Evolutionary conservation across 2,888 invertebrate genomes (phyloP), one percentile per base, ranked within the genome.

Genomic region (Pyrocoelia pectoralis): DNA sequence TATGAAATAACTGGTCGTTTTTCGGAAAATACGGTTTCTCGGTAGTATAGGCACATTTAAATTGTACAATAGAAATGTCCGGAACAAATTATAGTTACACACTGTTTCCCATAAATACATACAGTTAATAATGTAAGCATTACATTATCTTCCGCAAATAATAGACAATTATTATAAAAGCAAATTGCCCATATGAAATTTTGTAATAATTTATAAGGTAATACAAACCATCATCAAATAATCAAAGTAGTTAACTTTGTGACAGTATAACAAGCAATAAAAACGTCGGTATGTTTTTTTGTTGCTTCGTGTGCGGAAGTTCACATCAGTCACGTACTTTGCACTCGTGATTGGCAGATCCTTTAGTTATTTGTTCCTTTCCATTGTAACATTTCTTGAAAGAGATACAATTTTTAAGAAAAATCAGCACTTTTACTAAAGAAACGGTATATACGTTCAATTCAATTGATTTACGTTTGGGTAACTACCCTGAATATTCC

Each of bases 321-420:
- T 65, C 66, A 60, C 66, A 67, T 69, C 69, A 69, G 71, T 70
- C 66, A 70, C 71, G 70, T 69, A 66, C 60, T 63, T 66, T 71
- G 71, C 68, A 61, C 63, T 61, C 56, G 57, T 71, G 71, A 71
- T 67, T 70, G 71, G 70, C 71, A 62, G 28, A 33, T 50, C 58
- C 38, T 49, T 57, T 63, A 52, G 55, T 58, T 63, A 63, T 58
- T 58, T 28, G 53, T 56, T 59, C 51, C 40, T 41, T 49, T 19
- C 29, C 46, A 51, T 18, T 55, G 46, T 38, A 53, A 46, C 41
- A 18, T 14, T 38, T 28, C 50, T 33, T 57, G 19, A 58, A 56
- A 61, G 24, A 38, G 14, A 13, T 24, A 29, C 29, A 24, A 50
- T 24, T 50, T 50, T 29, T 19, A 29, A 50, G 50, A 13, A 50